Conservation (phyloP, 2,113 vertebrate genomes). For the Pangasianodon gigas region DNA sequence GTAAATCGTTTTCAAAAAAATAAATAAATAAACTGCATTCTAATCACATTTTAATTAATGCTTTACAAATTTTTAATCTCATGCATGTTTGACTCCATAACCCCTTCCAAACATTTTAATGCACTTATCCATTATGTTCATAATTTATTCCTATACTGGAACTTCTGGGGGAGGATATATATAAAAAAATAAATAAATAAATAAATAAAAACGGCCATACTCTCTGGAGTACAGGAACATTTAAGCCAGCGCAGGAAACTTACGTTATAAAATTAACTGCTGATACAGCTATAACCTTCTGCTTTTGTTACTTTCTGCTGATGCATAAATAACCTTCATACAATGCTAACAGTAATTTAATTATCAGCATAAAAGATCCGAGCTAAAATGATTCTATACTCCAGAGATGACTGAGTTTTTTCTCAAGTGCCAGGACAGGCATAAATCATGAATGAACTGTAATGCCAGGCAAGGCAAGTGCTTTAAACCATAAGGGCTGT, state of each 20-base stretch:
- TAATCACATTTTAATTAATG: neutral
- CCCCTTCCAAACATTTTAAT: neutral
- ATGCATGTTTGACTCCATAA: neutral
- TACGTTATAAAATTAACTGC: neutral
- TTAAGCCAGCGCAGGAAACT: neutral
- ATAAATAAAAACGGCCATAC: neutral
- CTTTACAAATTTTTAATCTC: neutral
- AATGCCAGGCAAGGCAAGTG: neutral
- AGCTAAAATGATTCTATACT: neutral
- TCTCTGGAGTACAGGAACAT: neutral
- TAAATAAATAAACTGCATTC: neutral
- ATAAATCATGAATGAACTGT: neutral
- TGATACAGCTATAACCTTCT: neutral
- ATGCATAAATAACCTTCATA: neutral
- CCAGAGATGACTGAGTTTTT: neutral
- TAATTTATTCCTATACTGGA: neutral
- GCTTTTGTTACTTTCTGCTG: neutral
- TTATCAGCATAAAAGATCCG: neutral
- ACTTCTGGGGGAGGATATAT: rapidly evolving
- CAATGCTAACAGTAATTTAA: neutral
- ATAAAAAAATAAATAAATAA: neutral
- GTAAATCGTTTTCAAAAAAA: no score
- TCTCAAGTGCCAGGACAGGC: neutral
- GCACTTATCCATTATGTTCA: neutral
- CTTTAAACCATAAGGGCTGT: neutral